These are phyloP conservation scores for Hyaena hyaena DNA, from an alignment of 2,113 vertebrate species.

Conservation along the genomic window DNA sequence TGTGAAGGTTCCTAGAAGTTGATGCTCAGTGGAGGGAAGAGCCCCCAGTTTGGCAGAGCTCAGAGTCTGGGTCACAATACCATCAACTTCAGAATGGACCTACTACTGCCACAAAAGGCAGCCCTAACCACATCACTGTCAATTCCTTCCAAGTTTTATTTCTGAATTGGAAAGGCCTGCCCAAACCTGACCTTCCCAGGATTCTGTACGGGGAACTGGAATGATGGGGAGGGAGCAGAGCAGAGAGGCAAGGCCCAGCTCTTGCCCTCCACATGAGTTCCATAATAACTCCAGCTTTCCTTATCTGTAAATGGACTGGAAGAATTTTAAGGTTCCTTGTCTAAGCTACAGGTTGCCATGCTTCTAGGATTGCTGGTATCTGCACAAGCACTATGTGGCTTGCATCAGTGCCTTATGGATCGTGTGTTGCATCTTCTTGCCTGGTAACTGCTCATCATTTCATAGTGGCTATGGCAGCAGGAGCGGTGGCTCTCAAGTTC, in stretches of 20 bases:
- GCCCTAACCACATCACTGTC: not conserved
- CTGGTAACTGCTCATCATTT: too few species aligned
- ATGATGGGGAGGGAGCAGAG: not conserved
- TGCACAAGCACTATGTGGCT: too few species aligned
- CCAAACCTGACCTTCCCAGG: not conserved
- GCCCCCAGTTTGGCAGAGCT: not conserved
- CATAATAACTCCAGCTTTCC: not conserved
- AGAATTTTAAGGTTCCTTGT: not conserved
- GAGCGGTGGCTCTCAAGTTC: not conserved
- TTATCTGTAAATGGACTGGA: not conserved
- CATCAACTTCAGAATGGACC: not conserved
- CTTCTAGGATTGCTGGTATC: not conserved
- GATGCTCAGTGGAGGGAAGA: not conserved
- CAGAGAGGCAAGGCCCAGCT: not conserved
- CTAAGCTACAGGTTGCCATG: not conserved
- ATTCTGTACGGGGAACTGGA: not conserved
- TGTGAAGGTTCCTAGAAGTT: not conserved
- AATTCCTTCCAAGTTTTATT: not conserved
- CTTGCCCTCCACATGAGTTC: not conserved
- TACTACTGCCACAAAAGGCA: not conserved
- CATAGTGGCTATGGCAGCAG: not conserved
- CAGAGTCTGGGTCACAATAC: not conserved
- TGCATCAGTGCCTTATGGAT: not conserved
- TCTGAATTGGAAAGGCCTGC: not conserved
- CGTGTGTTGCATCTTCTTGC: not conserved